These are phyloP conservation scores for Marmota flaviventris DNA, from an alignment of 2,113 vertebrate species.

Conservation along the genomic window DNA sequence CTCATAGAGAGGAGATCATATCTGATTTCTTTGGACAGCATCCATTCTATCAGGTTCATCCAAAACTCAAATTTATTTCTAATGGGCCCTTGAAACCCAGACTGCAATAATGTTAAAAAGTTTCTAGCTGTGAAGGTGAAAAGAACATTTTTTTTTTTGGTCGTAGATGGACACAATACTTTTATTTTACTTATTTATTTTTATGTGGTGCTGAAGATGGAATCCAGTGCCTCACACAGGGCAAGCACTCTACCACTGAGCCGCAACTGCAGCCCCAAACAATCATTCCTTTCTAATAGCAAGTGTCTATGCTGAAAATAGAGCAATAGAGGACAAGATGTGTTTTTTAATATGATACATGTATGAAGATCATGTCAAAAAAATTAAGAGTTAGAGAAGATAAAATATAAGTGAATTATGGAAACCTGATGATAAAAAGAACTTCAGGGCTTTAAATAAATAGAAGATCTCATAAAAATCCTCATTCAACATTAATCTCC, in stretches of 20 bases:
- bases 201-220: too few species aligned
- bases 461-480: background rate
- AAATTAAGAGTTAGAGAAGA: constrained; percentile 36
- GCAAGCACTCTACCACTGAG: too few species aligned
- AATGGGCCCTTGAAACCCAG: constrained; percentile 32
- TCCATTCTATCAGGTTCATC: constrained; percentile 69
- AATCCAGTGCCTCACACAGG: too few species aligned
- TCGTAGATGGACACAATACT: too few species aligned
- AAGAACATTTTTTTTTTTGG: background rate
- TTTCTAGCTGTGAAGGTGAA: constrained; percentile 19
- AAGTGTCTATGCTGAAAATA: background rate
- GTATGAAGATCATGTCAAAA: constrained; percentile 1
- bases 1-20: constrained; percentile 23
- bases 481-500: background rate
- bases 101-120: background rate
- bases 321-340: background rate
- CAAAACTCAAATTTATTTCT: constrained; percentile 62
- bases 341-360: background rate
- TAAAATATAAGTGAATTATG: constrained; percentile 36
- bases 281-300: background rate
- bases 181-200: too few species aligned
- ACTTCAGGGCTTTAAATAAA: constrained; percentile 45
- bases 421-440: background rate
- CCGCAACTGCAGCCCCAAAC: too few species aligned
- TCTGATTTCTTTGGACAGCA: constrained; percentile 74